These are phyloP conservation scores for Callimorpha dominula DNA, from an alignment of 2,888 invertebrate genomes.

Conservation along the genomic window DNA sequence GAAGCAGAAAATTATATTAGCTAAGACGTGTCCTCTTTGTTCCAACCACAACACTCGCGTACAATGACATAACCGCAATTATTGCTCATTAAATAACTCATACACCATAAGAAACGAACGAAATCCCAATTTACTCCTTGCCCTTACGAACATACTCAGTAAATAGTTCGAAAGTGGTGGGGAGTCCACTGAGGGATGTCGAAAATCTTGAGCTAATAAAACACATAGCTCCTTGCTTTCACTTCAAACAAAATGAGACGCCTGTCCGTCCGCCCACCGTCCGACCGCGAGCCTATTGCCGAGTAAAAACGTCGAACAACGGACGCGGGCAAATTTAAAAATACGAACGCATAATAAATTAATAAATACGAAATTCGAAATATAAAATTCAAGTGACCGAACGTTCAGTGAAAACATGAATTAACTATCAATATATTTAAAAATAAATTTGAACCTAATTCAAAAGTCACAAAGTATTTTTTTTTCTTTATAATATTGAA, in stretches of 20 bases:
- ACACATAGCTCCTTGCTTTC: constrained; percentile 82
- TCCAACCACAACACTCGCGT: constrained; percentile 38
- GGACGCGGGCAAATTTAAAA: constrained; percentile 70
- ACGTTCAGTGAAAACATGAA: constrained; percentile 50
- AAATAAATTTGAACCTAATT: constrained; percentile 12
- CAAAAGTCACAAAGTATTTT: constrained; percentile 26
- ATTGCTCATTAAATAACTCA: constrained; percentile 38
- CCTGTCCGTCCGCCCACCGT: constrained; percentile 67
- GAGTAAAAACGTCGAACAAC: constrained; percentile 68
- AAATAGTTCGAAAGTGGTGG: constrained; percentile 66
- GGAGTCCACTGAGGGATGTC: constrained; percentile 77
- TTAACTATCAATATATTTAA: constrained; percentile 39
- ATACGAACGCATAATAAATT: constrained; percentile 49
- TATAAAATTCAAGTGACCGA: constrained; percentile 36
- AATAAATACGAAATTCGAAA: constrained; percentile 34
- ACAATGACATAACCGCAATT: constrained; percentile 52
- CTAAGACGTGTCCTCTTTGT: constrained; percentile 48
- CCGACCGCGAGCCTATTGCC: constrained; percentile 67
- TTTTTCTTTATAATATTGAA: constrained; percentile 43
- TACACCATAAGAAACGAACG: constrained; percentile 42
- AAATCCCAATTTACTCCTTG: constrained; percentile 37
- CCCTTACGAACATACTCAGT: constrained; percentile 55
- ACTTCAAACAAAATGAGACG: constrained; percentile 82
- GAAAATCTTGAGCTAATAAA: constrained; percentile 82
- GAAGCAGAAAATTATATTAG: constrained; percentile 39